Base-by-base conservation (phyloP, 2,888 invertebrate species). In the Nebria salina region DNA sequence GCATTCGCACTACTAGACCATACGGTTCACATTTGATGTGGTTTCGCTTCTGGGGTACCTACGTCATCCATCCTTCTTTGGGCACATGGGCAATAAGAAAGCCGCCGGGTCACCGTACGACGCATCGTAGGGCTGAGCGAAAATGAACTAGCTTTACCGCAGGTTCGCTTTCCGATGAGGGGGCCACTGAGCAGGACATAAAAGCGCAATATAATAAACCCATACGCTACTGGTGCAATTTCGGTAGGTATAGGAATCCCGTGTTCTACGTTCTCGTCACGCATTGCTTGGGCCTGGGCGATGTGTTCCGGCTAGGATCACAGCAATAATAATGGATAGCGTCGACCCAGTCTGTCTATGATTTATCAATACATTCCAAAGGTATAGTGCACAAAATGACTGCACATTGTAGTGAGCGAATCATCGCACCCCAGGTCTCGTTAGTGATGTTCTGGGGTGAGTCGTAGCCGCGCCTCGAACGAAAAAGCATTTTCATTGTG, bases 131-230 rank as follows among this genome's bases (percentile, higher is more conserved):
- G 75, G 76, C 75, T 65, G 82, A 83, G 82, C 82, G 83, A 84
- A 83, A 81, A 82, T 76, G 84, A 84, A 82, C 82, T 82, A 83
- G 83, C 79, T 82, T 4, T 34, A 83, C 72, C 76, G 74, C 75
- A 34, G 70, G 70, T 13, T 70, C 25, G 11, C 26, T 70, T 70
- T 70, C 70, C 25, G 70, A 70, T 26, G 11, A 70, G 15, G 25
- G 70, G 25, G 20, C 9, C 78, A 80, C 65, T 77, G 74, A 78
- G 13, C 13, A 54, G 83, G 83, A 83, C 82, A 84, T 85, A 84
- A 84, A 84, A 84, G 85, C 84, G 83, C 85, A 85, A 85, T 85
- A 84, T 84, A 86, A 86, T 85, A 85, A 84, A 85, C 83, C 83
- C 73, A 65, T 25, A 43, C 65, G 68, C 75, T 26, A 34, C 65